Conservation (phyloP, 30 jellyfish, hydroid and myxozoan genomes). For the Haliclystus octoradiatus region DNA sequence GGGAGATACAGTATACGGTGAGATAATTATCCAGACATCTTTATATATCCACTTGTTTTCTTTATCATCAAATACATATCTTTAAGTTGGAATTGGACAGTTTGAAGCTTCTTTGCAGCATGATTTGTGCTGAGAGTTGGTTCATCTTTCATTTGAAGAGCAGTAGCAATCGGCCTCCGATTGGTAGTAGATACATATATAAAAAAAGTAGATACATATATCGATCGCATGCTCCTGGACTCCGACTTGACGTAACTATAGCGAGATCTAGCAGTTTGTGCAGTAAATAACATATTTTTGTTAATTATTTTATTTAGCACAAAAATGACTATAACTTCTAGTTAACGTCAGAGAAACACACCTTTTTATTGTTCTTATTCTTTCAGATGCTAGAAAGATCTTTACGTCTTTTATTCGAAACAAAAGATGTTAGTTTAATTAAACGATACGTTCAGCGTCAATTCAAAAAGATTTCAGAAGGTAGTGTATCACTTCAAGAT, state of each 20-base stretch:
- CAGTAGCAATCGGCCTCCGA: too few relatives aligned
- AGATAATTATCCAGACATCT: not conserved
- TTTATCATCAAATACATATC: not conserved
- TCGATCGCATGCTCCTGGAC: too few relatives aligned
- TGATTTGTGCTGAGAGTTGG: too few relatives aligned
- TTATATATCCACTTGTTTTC: not conserved
- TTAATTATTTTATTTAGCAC: too few relatives aligned
- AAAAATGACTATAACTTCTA: too few relatives aligned
- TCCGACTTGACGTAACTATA: too few relatives aligned
- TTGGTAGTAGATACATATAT: too few relatives aligned
- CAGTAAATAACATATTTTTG: too few relatives aligned
- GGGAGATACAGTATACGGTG: not conserved
- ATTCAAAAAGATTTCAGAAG: slow-evolving; percentile 71
- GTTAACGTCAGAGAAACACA: too few relatives aligned
- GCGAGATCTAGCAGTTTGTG: too few relatives aligned
- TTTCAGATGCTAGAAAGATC: slow-evolving; percentile 71
- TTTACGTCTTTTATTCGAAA: slow-evolving; percentile 60
- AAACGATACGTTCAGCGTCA: slow-evolving; percentile 59
- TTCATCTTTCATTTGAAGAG: too few relatives aligned
- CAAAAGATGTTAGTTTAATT: slow-evolving; percentile 68
- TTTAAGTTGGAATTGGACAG: not conserved
- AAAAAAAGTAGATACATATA: too few relatives aligned
- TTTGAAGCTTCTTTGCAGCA: not conserved
- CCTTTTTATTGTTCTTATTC: not conserved
- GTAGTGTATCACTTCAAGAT: slow-evolving; percentile 64